A percentile compares a stretch with the other conserved stretches of the same genome.
phyloP scores from a whole-genome alignment of 1,140 invertebrate species.

The Coenobita brevimanus region DNA sequence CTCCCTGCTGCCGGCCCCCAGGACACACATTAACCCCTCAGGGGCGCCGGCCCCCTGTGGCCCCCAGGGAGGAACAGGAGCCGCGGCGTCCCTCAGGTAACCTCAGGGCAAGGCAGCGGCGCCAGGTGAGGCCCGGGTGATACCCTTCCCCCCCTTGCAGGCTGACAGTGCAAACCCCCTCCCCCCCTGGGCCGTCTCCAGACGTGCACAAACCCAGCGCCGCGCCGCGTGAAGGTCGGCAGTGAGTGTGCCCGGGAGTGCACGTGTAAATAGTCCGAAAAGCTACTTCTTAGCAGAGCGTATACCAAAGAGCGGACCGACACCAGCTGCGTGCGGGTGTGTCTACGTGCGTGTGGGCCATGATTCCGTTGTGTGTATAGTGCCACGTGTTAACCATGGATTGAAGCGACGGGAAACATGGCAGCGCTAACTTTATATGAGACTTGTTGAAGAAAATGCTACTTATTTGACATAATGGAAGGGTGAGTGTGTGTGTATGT shows the following conservation, averaged over 20 bases:
- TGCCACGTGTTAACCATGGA: conserved; percentile 28
- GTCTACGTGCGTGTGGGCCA: conserved; percentile 42
- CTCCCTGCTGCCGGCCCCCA: background rate
- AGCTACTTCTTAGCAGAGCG: conserved; percentile 63
- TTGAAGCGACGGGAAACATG: conserved; percentile 31
- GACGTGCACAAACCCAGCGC: conserved; percentile 50
- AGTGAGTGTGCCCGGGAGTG: conserved; percentile 54
- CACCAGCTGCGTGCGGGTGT: conserved; percentile 59
- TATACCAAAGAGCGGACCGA: conserved; percentile 67
- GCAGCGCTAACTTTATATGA: conserved; percentile 27
- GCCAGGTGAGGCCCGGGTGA: conserved; percentile 15
- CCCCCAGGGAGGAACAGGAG: background rate
- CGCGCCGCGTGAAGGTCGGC: conserved; percentile 49
- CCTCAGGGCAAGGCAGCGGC: conserved; percentile 34
- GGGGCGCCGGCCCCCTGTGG: conserved; percentile 34
- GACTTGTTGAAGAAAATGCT: background rate
- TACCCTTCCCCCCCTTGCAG: conserved; percentile 18
- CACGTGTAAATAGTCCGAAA: conserved; percentile 63
- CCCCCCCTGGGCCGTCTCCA: conserved; percentile 31
- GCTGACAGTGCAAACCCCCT: conserved; percentile 53
- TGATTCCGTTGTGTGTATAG: conserved; percentile 42
- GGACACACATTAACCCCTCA: conserved; percentile 20
- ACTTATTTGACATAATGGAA: background rate
- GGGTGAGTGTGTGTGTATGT: background rate
- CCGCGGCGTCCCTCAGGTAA: conserved; percentile 11